Percentiles rank a stretch among this genome's conserved stretches.
phyloP scores from a whole-genome alignment of 2,797 vertebrate species.

The Melopsittacus undulatus region DNA sequence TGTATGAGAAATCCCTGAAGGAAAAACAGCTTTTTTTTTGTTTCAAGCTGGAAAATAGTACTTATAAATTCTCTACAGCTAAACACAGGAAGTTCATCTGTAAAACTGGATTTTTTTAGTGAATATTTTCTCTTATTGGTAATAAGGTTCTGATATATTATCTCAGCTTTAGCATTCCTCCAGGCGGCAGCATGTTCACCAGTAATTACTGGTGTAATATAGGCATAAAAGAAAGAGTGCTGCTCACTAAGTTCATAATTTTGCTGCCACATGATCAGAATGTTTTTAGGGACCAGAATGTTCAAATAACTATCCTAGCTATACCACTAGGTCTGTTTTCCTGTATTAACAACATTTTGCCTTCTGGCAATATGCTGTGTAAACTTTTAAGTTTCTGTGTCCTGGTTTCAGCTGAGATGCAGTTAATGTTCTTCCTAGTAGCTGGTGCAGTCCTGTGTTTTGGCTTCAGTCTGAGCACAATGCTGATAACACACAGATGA shows the following conservation, averaged over 20 bases:
- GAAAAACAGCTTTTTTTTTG: not conserved
- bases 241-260: not conserved
- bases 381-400: not conserved
- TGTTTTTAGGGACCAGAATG: not conserved
- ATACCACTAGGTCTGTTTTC: not conserved
- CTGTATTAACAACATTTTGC: not conserved
- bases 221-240: not conserved
- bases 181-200: not conserved
- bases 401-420: not conserved
- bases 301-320: not conserved
- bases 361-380: not conserved
- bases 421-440: not conserved
- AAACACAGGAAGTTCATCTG: not conserved
- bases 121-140: not conserved
- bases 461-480: not conserved
- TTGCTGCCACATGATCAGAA: not conserved
- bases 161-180: not conserved
- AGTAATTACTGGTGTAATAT: not conserved
- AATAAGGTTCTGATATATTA: not conserved
- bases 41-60: not conserved
- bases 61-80: not conserved
- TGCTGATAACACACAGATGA: not conserved
- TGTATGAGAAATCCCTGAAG: not conserved
- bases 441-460: not conserved
- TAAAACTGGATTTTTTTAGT: not conserved